Conservation (phyloP, 2,113 vertebrate genomes). For the Patagioenas fasciata region DNA sequence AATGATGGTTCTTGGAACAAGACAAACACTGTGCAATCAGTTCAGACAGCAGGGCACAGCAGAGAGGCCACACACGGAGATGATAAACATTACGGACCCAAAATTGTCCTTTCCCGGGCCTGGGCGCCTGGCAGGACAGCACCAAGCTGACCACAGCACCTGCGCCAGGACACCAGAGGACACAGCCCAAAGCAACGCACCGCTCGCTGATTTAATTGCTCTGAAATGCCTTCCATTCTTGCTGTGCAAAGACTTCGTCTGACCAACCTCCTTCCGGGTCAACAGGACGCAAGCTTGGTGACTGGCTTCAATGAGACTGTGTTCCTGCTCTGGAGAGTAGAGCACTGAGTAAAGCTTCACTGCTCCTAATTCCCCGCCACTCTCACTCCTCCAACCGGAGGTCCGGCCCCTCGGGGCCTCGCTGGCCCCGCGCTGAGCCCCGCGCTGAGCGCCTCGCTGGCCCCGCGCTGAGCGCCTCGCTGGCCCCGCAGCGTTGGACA, state of each 20-base stretch:
- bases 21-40: background rate
- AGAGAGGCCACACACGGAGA: background rate
- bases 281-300: background rate
- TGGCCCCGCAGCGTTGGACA: background rate
- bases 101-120: background rate
- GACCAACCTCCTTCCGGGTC: background rate
- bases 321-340: background rate
- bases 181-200: background rate
- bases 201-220: background rate
- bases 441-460: background rate
- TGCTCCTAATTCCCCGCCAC: background rate
- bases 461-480: background rate
- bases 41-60: background rate
- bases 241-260: background rate
- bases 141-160: background rate
- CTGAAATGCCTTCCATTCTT: background rate
- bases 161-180: background rate
- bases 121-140: background rate
- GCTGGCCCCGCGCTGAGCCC: background rate
- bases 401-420: background rate
- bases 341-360: background rate
- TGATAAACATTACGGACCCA: background rate
- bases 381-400: background rate
- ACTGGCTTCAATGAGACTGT: conserved; percentile 10
- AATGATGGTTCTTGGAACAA: background rate